These are phyloP conservation scores for Carollia perspicillata DNA, from an alignment of 2,113 vertebrate species.

Conservation along the genomic window DNA sequence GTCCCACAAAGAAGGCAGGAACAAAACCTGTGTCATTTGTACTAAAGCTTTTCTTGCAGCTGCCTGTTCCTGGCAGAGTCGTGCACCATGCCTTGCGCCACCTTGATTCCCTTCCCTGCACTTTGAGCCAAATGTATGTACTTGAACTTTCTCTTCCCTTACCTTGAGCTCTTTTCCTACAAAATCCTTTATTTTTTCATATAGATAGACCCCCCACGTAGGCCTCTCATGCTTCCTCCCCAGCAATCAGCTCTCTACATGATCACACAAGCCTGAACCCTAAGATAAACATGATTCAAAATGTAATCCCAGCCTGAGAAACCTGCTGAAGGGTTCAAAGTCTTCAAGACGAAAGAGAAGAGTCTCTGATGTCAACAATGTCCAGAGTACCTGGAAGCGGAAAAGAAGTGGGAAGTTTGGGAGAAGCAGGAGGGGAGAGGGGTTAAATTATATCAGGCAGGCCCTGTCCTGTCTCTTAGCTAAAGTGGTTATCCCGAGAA, in stretches of 20 bases:
- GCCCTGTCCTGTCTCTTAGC: background rate
- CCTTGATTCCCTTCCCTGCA: background rate
- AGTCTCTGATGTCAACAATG: background rate
- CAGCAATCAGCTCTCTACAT: background rate
- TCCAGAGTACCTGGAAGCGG: background rate
- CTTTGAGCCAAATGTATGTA: background rate
- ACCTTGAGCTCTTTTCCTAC: background rate
- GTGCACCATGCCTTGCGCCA: background rate
- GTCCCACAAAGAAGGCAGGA: background rate
- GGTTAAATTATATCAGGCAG: background rate
- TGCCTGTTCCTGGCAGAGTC: background rate
- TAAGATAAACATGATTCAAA: background rate
- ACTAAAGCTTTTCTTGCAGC: background rate
- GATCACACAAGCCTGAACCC: background rate
- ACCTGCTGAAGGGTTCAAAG: background rate
- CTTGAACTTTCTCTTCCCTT: background rate
- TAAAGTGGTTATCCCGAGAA: background rate
- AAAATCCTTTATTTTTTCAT: background rate
- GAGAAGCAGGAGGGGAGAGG: rapidly evolving
- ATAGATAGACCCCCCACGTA: background rate
- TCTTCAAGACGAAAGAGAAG: background rate
- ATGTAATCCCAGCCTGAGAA: background rate
- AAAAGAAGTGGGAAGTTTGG: background rate
- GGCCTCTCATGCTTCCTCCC: background rate
- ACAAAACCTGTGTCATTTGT: rapidly evolving